phyloP scores from a whole-genome alignment of 2,888 invertebrate genomes.

The Phaedon cochleariae region DNA sequence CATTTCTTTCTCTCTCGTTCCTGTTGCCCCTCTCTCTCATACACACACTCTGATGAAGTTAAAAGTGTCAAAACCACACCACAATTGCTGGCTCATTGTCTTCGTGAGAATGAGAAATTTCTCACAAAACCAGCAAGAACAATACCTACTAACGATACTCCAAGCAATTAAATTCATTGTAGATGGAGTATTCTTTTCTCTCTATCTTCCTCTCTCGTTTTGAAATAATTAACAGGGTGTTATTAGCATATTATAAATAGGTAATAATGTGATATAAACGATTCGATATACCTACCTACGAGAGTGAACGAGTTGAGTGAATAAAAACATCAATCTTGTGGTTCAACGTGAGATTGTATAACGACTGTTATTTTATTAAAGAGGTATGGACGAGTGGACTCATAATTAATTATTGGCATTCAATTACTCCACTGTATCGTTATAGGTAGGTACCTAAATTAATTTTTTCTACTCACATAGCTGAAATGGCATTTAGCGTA shows the following conservation, averaged over 20 bases:
- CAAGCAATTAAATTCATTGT: slow-evolving; percentile 32
- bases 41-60: slow-evolving; percentile 9
- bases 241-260: slow-evolving; percentile 18
- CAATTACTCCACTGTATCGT: too few species aligned
- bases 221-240: background rate
- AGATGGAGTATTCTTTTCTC: slow-evolving; percentile 28
- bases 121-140: slow-evolving; percentile 40
- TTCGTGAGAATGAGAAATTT: slow-evolving; percentile 46
- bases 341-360: too few species aligned
- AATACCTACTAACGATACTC: slow-evolving; percentile 34
- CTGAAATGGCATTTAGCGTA: too few species aligned
- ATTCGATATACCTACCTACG: slow-evolving; percentile 2
- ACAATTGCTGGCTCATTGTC: slow-evolving; percentile 24
- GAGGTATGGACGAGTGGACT: too few species aligned
- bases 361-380: background rate
- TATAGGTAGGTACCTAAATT: too few species aligned
- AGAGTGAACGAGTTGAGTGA: background rate
- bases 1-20: too few species aligned
- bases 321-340: too few species aligned
- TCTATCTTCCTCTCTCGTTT: background rate
- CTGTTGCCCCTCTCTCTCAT: too few species aligned
- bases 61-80: slow-evolving; percentile 38
- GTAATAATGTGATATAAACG: slow-evolving; percentile 4
- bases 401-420: too few species aligned
- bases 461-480: too few species aligned